A percentile compares a stretch with the other conserved stretches of the same genome.
These are phyloP conservation scores for Motacilla tschutschensis DNA, from an alignment of 2,113 vertebrate genomes.

Conservation along the genomic window DNA sequence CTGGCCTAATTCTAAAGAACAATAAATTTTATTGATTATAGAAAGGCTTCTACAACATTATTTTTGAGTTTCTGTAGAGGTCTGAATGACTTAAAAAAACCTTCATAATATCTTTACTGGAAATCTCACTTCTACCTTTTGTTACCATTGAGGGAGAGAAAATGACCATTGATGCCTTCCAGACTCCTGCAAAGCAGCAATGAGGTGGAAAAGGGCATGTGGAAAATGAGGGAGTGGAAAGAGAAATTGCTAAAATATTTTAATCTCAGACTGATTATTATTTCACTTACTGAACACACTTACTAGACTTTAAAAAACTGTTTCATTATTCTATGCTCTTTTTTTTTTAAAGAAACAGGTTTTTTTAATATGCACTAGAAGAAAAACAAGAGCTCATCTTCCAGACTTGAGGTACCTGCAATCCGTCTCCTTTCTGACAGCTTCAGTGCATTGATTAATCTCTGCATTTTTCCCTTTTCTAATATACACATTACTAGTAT, in stretches of 20 bases:
- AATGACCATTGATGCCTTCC: background rate
- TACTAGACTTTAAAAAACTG: background rate
- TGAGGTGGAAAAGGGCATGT: background rate
- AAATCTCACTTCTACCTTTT: background rate
- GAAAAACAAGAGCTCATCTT: background rate
- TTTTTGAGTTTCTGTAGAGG: background rate
- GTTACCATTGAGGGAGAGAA: background rate
- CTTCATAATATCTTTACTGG: background rate
- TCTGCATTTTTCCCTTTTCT: background rate
- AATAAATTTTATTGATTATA: background rate
- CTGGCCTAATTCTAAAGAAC: background rate
- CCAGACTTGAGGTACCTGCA: background rate
- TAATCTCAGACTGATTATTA: background rate
- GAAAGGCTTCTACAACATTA: background rate
- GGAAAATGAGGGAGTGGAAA: background rate
- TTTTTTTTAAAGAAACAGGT: no score
- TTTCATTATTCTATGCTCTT: background rate
- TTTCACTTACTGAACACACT: background rate
- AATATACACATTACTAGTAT: background rate
- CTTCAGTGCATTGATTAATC: background rate
- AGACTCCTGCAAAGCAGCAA: background rate
- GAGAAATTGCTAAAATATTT: background rate
- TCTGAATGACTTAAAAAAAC: background rate
- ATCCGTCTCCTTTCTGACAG: background rate
- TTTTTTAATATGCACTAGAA: background rate